Evolutionary conservation across 1,140 invertebrate species (phyloP), one percentile per base, ranked within the genome.

Genomic region (Scaptomyza hsui): DNA sequence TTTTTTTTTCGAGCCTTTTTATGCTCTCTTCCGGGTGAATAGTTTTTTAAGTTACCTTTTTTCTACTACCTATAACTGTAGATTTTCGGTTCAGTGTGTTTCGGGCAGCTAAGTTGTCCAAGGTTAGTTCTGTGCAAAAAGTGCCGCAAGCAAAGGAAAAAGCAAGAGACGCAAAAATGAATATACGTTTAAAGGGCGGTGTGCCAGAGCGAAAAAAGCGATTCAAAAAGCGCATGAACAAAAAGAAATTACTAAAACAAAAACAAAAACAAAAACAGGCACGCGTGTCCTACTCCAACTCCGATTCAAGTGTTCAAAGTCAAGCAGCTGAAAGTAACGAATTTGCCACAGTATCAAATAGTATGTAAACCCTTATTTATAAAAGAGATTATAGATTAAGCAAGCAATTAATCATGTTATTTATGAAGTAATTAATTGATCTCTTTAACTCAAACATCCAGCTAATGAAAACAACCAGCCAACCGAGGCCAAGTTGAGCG

Each of bases 291-390:
- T n/a, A n/a, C n/a, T n/a, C n/a, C n/a, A n/a, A n/a, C n/a, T n/a
- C n/a, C n/a, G n/a, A n/a, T 4, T 62, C 42, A 52, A 62, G 59
- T 62, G 59, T 24, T 24, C 29, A n/a, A 13, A 39, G n/a, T 6
- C 26, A 37, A 35, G 3, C 35, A 12, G 21, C 35, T 24, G 52
- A 13, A 55, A 42, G 19, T 48, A 48, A 13, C 37, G 39, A 26
- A 7, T 9, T 12, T n/a, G 3, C 9, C 48, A 26, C 45, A 13
- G 16, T 63, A 47, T n/a, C 13, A 5, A 55, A 44, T 51, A 15
- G 60, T 62, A 62, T 52, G 47, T 55, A 63, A 55, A 29, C 19
- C 18, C 18, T 21, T 39, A n/a, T n/a, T n/a, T n/a, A n/a, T n/a
- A n/a, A n/a, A n/a, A n/a, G n/a, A n/a, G n/a, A 26, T 6, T 48